phyloP scores from a whole-genome alignment of 2,888 invertebrate genomes.

The Salpingus planirostris region DNA sequence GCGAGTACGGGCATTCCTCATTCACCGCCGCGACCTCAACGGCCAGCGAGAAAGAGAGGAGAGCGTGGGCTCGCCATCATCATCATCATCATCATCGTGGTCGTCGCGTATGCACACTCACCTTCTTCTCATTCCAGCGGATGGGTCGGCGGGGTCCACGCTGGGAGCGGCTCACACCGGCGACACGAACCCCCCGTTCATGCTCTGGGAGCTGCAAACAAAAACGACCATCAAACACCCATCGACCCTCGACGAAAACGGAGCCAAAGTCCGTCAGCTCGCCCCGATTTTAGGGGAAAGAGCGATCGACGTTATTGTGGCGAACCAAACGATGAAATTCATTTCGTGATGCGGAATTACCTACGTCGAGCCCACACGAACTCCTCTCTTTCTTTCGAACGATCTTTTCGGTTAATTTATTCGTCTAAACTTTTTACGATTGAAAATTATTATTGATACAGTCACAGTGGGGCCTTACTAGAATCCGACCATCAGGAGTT shows the following conservation, averaged over 20 bases:
- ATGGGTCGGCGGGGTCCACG: constrained; percentile 31
- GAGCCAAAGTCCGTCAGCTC: too few relatives aligned
- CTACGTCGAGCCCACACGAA: too few relatives aligned
- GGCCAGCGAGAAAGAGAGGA: constrained; percentile 5
- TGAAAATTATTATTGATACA: too few relatives aligned
- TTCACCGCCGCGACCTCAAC: constrained; percentile 27
- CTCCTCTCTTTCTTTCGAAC: too few relatives aligned
- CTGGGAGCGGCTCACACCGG: constrained; percentile 56
- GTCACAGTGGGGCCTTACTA: too few relatives aligned
- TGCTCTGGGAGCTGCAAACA: constrained; percentile 57
- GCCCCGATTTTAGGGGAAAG: background rate
- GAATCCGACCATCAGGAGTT: too few relatives aligned
- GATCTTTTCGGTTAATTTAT: too few relatives aligned
- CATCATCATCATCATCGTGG: constrained; percentile 3
- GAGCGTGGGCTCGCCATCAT: constrained; percentile 27
- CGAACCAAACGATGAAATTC: background rate
- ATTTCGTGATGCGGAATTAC: too few relatives aligned
- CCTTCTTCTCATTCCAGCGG: too few relatives aligned
- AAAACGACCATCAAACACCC: too few relatives aligned
- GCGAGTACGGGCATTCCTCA: constrained; percentile 39
- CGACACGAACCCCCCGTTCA: constrained; percentile 66
- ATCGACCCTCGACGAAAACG: too few relatives aligned
- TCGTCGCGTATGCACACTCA: constrained; percentile 21
- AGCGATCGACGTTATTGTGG: background rate
- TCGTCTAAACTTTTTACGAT: too few relatives aligned